Base-by-base conservation (phyloP, 1,140 invertebrate species). In the Cyclina sinensis region DNA sequence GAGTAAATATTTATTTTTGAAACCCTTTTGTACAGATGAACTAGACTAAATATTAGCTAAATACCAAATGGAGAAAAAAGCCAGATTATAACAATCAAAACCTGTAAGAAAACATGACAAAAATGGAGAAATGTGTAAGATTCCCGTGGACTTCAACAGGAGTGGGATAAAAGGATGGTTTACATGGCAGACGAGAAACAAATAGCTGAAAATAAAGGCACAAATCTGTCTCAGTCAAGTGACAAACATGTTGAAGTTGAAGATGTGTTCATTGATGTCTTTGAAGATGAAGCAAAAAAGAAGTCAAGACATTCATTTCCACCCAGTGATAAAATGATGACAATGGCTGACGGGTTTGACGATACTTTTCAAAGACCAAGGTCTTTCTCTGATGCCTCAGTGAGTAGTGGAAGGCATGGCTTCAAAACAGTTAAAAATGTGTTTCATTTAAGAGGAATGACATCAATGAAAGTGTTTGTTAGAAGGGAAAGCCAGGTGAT, bases 401-500 rank as follows among this genome's bases (percentile, higher is more conserved):
- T 80, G 24, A 59, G 70, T n/a, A 87, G 62, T 48, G 85, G 59
- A n/a, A 54, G 85, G 14, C 46, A 79, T 39, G 62, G 57, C 12
- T 68, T 65, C 21, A 80, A 54, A 37, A 48, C 24, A 43, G 24
- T 80, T 24, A 24, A 87, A n/a, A 62, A 65, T 16, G 78, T n/a
- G 21, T 39, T 78, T 51, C n/a, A 59, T 24, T 7, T 24, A 9
- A 70, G 78, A 11, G 32, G 65, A 18, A 59, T 16, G 32, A 54
- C 85, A n/a, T 68, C 54, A 11, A 87, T 87, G 85, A 87, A 87
- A 54, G 85, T 87, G 32, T 78, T 87, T 79, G 85, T 87, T 3
- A 11, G 74, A 12, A 35, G 85, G 14, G 85, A 87, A 54, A 87
- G 74, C 35, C 48, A 86, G 43, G 24, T 62, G 21, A 35, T 78